These are phyloP conservation scores for Magallana nippona DNA, from an alignment of 2,888 invertebrate genomes.

Conservation along the genomic window DNA sequence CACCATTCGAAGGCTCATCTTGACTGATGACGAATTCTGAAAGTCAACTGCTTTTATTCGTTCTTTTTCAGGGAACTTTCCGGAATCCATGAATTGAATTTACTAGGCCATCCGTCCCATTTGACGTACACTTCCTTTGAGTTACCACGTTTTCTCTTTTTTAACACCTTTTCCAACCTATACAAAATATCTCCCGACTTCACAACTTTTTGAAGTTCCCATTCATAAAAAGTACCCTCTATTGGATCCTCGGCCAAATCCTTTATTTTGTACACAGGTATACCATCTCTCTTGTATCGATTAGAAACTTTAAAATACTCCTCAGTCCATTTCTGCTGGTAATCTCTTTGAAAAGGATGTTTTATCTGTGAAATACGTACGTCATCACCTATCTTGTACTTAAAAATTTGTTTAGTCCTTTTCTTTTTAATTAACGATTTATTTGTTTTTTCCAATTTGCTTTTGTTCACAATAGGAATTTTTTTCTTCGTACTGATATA, in stretches of 20 bases:
- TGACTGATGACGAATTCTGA: constrained; percentile 11
- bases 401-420: not conserved
- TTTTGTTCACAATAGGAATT: not conserved
- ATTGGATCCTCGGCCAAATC: constrained; percentile 46
- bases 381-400: constrained; percentile 38
- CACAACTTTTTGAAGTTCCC: constrained; percentile 47
- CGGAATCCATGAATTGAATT: constrained; percentile 51
- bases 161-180: constrained; percentile 48
- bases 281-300: constrained; percentile 47
- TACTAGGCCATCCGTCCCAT: constrained; percentile 49
- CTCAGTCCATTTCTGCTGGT: constrained; percentile 55
- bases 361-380: constrained; percentile 44
- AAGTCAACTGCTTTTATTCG: constrained; percentile 24
- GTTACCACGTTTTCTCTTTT: constrained; percentile 41
- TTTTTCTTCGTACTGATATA: constrained; percentile 4
- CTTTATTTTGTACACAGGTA: constrained; percentile 49
- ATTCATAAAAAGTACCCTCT: constrained; percentile 44
- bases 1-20: constrained; percentile 46
- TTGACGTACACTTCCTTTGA: constrained; percentile 37
- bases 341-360: constrained; percentile 51
- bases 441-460: not conserved
- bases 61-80: constrained; percentile 38
- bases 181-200: constrained; percentile 46
- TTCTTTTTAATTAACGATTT: constrained; percentile 9
- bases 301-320: constrained; percentile 46